These are phyloP conservation scores for Acrossocheilus wenchowensis DNA, from an alignment of 2,797 vertebrate genomes.

Conservation along the genomic window DNA sequence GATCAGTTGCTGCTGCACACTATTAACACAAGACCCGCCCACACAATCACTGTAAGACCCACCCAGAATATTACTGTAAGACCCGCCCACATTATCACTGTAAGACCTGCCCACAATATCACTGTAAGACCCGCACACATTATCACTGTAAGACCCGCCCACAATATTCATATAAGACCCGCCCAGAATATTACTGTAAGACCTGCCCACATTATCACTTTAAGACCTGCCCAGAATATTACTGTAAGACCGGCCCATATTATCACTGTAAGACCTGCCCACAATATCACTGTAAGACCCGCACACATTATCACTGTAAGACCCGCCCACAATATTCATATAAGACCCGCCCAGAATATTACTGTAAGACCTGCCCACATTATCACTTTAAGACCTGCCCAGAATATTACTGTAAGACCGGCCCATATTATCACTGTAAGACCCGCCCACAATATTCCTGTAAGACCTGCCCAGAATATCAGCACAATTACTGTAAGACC, in stretches of 20 bases:
- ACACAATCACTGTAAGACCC: neutral
- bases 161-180: too few species aligned
- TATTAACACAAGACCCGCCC: neutral
- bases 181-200: fast-evolving
- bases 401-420: fast-evolving
- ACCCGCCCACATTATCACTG: too few species aligned
- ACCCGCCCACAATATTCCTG: neutral
- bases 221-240: fast-evolving
- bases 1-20: neutral
- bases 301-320: neutral
- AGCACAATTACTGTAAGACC: too few species aligned
- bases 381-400: neutral
- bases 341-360: fast-evolving
- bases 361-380: neutral
- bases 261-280: neutral
- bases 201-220: neutral
- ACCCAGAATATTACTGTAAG: neutral
- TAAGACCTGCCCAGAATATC: too few species aligned
- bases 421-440: fast-evolving
- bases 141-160: neutral
- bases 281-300: neutral
- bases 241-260: fast-evolving
- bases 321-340: fast-evolving
- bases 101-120: too few species aligned
- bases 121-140: neutral